Base-by-base conservation (phyloP, 2,113 vertebrate genomes). In the Ginglymostoma cirratum region DNA sequence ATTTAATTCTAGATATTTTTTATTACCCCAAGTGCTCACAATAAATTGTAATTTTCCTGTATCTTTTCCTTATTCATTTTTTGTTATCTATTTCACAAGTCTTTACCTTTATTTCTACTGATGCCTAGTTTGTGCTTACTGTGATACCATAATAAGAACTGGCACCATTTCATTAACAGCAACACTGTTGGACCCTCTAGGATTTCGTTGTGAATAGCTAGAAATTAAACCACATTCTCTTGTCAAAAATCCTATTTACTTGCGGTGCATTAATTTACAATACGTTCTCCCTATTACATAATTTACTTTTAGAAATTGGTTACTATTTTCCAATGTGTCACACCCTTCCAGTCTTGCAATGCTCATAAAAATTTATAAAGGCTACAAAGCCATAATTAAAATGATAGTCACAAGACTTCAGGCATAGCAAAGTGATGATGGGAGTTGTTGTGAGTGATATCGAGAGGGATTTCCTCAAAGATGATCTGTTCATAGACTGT, bases 1-100 rank as follows among this genome's bases (percentile, higher is more conserved):
- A 52, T 52, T 95, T 96, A 83, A 96, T 94, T 86, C 96, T 96
- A 87, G 97, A 95, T 96, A 94, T 61, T 96, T 96, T 86, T 97
- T 96, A 96, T 97, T 93, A 95, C 70, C 96, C 86, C 4, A 83
- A 96, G 96, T 66, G 96, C 65, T 96, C 96, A 89, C 0, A 80
- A 42, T 30, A 92, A 65, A 96, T 96, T 96, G n/a, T 96, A 55
- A 96, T 83, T 97, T 96, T 94, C 48, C 14, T 24, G 34, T 69
- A 52, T 94, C 89, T 96, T 5, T 96, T n/a, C 3, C 96, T 95
- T 72, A 52, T 95, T 95, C 7, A 95, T 52, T 95, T 95, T 61
- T 95, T 24, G 3, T 72, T 72, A 45, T 52, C 52, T 2, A 66
- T 23, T 95, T 72, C 52, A 27, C 45, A 76, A 52, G 72, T 27